These are phyloP conservation scores for Macroramphosus scolopax DNA, from an alignment of 2,797 vertebrate genomes.

Conservation along the genomic window DNA sequence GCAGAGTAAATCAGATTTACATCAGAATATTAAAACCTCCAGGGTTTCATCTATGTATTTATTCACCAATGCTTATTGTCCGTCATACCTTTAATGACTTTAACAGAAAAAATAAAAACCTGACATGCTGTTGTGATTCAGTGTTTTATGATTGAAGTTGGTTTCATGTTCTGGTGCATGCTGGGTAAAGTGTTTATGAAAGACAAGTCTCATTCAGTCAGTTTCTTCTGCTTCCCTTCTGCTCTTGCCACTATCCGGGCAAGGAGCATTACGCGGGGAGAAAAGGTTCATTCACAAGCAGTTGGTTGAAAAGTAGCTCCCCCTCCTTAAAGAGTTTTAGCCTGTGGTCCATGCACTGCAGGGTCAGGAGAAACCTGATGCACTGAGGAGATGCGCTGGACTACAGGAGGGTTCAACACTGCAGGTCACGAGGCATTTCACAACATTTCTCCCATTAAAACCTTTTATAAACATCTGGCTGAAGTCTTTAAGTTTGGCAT, in stretches of 20 bases:
- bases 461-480: conserved; percentile 29
- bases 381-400: conserved; percentile 45
- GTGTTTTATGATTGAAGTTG: no score
- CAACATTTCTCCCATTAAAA: no score
- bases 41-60: conserved; percentile 34
- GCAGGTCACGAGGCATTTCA: no score
- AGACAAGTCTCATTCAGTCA: conserved; percentile 26
- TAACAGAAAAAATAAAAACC: conserved; percentile 41
- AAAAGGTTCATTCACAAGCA: conserved; percentile 64
- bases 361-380: conserved; percentile 62
- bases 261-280: conserved; percentile 17
- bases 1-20: conserved; percentile 2
- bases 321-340: conserved; percentile 39
- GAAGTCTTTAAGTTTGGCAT: conserved; percentile 43
- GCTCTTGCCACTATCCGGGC: conserved; percentile 6
- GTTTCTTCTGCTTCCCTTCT: conserved; percentile 6
- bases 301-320: conserved; percentile 35
- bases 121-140: not conserved
- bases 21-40: conserved; percentile 8
- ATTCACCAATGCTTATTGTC: conserved; percentile 33
- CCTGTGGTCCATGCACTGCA: conserved; percentile 45
- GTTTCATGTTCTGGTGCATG: no score
- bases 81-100: conserved; percentile 11
- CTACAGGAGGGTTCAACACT: conserved; percentile 32
- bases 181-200: conserved; percentile 12